phyloP scores from a whole-genome alignment of 2,888 invertebrate genomes.

The Drosophila crucigera region DNA sequence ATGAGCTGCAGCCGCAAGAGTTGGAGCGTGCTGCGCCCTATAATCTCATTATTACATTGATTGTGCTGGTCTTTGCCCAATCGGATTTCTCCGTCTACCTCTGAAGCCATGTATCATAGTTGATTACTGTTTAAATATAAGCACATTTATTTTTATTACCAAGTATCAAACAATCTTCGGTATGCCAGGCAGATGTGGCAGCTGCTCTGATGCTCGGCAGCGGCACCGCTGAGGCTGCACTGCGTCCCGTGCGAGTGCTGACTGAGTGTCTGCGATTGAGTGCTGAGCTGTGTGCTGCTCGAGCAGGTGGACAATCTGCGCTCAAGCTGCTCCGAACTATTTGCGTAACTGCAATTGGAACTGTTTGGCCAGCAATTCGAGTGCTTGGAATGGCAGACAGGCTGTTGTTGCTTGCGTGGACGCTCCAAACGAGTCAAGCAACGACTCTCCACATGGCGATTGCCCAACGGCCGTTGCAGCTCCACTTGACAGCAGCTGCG shows the following conservation, averaged over 20 bases:
- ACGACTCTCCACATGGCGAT: slow-evolving; percentile 41
- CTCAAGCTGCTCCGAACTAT: slow-evolving; percentile 21
- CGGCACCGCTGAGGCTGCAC: slow-evolving; percentile 33
- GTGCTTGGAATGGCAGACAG: slow-evolving; percentile 80
- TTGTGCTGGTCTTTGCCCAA: slow-evolving; percentile 83
- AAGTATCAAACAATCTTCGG: slow-evolving; percentile 60
- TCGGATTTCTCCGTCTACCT: slow-evolving; percentile 82
- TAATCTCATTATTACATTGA: slow-evolving; percentile 83
- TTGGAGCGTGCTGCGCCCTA: slow-evolving; percentile 79
- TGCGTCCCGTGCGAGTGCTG: slow-evolving; percentile 54
- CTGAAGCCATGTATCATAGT: slow-evolving; percentile 45
- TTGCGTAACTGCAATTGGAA: slow-evolving; percentile 13
- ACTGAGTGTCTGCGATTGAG: slow-evolving; percentile 56
- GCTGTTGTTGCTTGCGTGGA: slow-evolving; percentile 78
- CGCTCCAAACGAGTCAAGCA: slow-evolving; percentile 43
- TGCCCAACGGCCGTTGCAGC: slow-evolving; percentile 24
- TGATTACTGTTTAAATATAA: slow-evolving; percentile 31
- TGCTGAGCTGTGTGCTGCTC: slow-evolving; percentile 65
- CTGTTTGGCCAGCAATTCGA: slow-evolving; percentile 42
- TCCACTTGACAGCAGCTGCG: slow-evolving; percentile 27
- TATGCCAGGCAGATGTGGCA: slow-evolving; percentile 81
- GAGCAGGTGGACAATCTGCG: slow-evolving; percentile 72
- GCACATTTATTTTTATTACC: slow-evolving; percentile 26
- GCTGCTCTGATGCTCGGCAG: slow-evolving; percentile 62
- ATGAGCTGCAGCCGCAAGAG: slow-evolving; percentile 69